Evolutionary conservation across 2,797 vertebrate genomes (phyloP), one percentile per base, ranked within the genome.

Genomic region (Acridotheres tristis): DNA sequence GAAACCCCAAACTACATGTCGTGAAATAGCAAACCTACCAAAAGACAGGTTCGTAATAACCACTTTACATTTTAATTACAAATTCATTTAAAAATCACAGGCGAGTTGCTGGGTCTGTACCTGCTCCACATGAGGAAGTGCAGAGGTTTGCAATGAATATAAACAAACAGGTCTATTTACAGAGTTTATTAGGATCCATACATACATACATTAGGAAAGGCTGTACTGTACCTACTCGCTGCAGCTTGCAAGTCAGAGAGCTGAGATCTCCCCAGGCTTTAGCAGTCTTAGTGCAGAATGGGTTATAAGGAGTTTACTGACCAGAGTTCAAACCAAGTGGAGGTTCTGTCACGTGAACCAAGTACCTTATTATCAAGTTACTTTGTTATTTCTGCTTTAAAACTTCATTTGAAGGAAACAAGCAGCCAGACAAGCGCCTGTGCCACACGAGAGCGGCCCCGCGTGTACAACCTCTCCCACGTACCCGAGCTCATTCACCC

Each of bases 181-280:
- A 98, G 65, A 95, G 92, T 98, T 98, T 98, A 98, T 98, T 98
- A 95, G 96, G 95, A 97, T 97, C 93, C 97, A 97, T 95, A 95
- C 96, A 96, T 97, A 96, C 96, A 97, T 71, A 97, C 96, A 93
- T 84, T 38, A 96, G 92, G 92, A 93, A 95, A 89, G 92, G 94
- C 96, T 83, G 95, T 93, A 96, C 95, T 97, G 98, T 98, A 98
- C 98, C 98, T 97, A 97, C 95, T 97, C 5, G 11, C 85, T 91
- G 97, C 97, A 93, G 93, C 96, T 91, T 71, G 91, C 73, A 76
- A 16, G 87, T 84, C 89, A 82, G 95, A 94, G 87, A 80, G 48
- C 94, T 50, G 65, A 76, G 42, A 71, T 79, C 84, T 82, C 79
- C 89, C 85, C 81, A 83, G 79, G 68, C 67, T 89, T 89, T 94